A percentile compares a stretch with the other conserved stretches of the same genome.
These are phyloP conservation scores for Cydia pomonella DNA, from an alignment of 1,140 invertebrate genomes.

Conservation along the genomic window DNA sequence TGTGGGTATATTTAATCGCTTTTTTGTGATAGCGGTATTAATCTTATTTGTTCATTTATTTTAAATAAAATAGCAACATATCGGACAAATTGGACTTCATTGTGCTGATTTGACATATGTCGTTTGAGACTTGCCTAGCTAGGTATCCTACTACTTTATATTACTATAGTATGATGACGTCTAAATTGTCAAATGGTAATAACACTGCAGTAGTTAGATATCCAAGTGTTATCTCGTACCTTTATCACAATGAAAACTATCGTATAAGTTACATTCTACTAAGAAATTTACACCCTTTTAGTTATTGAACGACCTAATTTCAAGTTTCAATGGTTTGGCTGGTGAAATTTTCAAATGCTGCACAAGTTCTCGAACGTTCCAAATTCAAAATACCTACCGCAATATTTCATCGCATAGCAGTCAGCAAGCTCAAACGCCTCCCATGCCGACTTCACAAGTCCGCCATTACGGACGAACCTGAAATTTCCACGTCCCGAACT, in stretches of 20 bases:
- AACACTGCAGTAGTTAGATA: too few species aligned
- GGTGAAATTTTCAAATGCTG: neutral
- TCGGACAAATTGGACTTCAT: too few species aligned
- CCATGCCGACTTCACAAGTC: conserved; percentile 5
- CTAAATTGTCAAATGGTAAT: too few species aligned
- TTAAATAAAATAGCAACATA: too few species aligned
- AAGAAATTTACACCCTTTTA: neutral
- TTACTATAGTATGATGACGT: too few species aligned
- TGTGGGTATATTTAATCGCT: neutral
- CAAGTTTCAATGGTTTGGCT: neutral
- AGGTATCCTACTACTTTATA: too few species aligned
- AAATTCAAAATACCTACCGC: conserved; percentile 1
- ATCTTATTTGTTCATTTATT: too few species aligned
- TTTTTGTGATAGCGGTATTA: neutral
- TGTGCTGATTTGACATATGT: too few species aligned
- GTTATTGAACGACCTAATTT: neutral
- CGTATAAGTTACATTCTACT: neutral
- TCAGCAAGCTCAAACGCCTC: conserved; percentile 8
- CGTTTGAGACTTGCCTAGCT: too few species aligned
- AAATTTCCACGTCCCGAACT: conserved; percentile 43
- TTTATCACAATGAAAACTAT: neutral
- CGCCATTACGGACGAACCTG: conserved; percentile 42
- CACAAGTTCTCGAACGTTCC: neutral
- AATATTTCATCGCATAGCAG: conserved; percentile 14
- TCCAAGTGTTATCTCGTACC: too few species aligned